Evolutionary conservation across 2,113 vertebrate genomes (phyloP).

Genomic region (Copsychus sechellarum): DNA sequence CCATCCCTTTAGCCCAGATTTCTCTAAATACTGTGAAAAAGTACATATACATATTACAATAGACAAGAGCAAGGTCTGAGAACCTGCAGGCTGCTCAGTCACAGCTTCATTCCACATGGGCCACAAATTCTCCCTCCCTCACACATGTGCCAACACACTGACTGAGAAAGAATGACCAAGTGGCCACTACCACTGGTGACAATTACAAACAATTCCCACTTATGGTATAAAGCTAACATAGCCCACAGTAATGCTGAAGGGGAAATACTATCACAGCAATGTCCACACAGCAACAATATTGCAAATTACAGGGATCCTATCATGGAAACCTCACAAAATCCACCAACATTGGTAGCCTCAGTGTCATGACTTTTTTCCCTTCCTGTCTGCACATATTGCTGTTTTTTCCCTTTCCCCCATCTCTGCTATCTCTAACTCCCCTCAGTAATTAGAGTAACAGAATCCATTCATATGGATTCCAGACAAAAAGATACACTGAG

Average conservation of each 20-base stretch:
- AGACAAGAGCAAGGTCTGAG: not conserved
- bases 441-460: not conserved
- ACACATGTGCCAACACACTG: fast-evolving
- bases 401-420: not conserved
- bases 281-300: not conserved
- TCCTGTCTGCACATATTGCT: not conserved
- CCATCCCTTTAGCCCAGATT: not conserved
- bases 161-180: not conserved
- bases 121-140: not conserved
- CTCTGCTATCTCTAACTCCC: not conserved
- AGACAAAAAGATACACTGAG: not conserved
- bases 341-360: not conserved
- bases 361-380: not conserved
- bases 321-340: not conserved
- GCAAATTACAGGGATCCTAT: not conserved
- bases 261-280: not conserved
- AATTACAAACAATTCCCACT: not conserved
- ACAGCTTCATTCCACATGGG: not conserved
- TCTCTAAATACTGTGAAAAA: not conserved
- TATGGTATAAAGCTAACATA: not conserved
- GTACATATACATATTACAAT: not conserved
- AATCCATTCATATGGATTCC: not conserved
- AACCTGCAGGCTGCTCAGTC: not conserved
- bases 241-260: not conserved
- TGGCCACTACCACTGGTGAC: not conserved